phyloP scores from a whole-genome alignment of 2,797 vertebrate genomes.

The Pipistrellus pipistrellus region DNA sequence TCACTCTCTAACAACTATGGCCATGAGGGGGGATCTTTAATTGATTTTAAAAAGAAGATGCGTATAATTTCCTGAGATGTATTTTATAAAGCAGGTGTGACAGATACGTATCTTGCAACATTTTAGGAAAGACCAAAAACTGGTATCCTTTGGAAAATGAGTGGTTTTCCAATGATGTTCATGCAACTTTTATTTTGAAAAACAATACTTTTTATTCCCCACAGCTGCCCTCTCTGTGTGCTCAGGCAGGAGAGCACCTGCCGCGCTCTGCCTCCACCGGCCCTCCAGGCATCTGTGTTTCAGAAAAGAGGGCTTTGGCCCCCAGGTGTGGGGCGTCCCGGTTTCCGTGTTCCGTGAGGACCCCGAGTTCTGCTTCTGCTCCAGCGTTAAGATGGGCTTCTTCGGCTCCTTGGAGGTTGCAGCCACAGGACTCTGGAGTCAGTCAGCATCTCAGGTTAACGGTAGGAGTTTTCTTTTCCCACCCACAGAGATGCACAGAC shows the following conservation, averaged over 20 bases:
- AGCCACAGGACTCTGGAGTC: conserved; percentile 55
- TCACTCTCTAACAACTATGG: conserved; percentile 54
- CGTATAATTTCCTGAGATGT: conserved; percentile 35
- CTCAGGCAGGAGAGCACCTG: accelerated
- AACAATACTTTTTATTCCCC: not conserved
- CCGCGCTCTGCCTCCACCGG: not conserved
- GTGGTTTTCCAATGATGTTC: conserved; percentile 35
- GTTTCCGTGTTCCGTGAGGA: not conserved
- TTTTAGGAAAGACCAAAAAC: conserved; percentile 28
- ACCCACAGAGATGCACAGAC: conserved; percentile 83
- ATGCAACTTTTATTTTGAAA: conserved; percentile 56
- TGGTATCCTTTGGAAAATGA: conserved; percentile 16
- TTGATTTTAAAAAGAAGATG: conserved; percentile 54
- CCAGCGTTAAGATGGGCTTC: accelerated
- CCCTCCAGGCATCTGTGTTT: not conserved
- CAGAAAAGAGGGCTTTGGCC: not conserved
- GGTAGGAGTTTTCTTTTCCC: conserved; percentile 78
- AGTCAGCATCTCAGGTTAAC: conserved; percentile 81
- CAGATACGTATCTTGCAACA: not conserved
- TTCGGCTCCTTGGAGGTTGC: not conserved
- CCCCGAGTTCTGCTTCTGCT: not conserved
- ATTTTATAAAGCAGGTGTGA: conserved; percentile 56
- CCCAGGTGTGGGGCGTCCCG: accelerated
- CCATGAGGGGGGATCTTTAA: conserved; percentile 23
- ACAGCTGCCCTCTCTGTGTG: not conserved